Conservation (phyloP, 2,113 vertebrate genomes). For the Cyanoramphus novaezelandiae region DNA sequence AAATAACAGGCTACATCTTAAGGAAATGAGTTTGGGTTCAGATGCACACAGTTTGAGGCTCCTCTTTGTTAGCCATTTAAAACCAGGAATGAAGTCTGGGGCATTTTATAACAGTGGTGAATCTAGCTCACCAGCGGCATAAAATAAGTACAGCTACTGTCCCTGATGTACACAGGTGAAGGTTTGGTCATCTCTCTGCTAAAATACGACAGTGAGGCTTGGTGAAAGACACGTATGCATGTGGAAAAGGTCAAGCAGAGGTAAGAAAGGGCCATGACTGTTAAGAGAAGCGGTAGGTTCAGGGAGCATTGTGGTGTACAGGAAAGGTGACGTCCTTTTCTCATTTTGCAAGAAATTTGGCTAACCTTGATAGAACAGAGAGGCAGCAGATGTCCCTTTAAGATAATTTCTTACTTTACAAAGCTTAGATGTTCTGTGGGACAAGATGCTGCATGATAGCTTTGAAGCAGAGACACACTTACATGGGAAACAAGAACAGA, state of each 20-base stretch:
- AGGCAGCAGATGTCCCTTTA: not conserved
- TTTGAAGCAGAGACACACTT: not conserved
- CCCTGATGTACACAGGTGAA: not conserved
- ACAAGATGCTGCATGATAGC: not conserved
- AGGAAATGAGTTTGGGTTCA: not conserved
- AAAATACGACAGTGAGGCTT: not conserved
- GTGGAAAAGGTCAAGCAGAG: not conserved
- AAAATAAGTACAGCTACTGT: not conserved
- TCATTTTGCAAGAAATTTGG: not conserved
- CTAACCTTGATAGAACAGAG: not conserved
- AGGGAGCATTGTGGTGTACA: not conserved
- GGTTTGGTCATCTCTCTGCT: not conserved
- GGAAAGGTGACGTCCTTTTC: not conserved
- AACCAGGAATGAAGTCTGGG: not conserved
- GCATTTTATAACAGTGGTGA: not conserved
- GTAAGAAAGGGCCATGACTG: not conserved
- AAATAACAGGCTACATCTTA: not conserved
- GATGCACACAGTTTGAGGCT: not conserved
- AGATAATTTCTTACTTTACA: not conserved
- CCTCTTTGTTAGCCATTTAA: not conserved
- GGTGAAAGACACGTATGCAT: accelerated
- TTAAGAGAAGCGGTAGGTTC: not conserved
- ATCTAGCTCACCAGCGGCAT: not conserved
- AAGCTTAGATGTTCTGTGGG: not conserved
- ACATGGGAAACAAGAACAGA: not conserved